A percentile compares a stretch with the other conserved stretches of the same genome.
Evolutionary conservation across 2,888 invertebrate genomes (phyloP).

Genomic region (Campaea margaritaria): DNA sequence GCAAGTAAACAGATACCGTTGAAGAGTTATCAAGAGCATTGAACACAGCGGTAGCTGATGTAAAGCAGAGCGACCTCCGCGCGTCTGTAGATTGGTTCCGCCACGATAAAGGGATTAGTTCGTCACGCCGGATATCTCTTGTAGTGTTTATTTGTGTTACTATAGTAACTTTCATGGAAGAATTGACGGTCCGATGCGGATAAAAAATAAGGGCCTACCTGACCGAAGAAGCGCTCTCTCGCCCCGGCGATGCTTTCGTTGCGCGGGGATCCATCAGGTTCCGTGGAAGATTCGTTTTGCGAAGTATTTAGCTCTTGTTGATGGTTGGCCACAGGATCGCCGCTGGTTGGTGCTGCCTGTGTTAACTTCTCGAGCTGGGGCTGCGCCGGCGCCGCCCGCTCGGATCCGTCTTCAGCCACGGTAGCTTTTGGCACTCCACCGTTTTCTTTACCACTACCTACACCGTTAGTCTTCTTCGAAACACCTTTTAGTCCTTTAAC

Average conservation of each 20-base stretch:
- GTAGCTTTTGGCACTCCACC: slow-evolving; percentile 66
- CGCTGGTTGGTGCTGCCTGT: slow-evolving; percentile 57
- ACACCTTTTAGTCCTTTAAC: slow-evolving; percentile 58
- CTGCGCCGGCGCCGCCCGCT: slow-evolving; percentile 67
- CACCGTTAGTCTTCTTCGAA: slow-evolving; percentile 72
- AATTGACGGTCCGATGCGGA: slow-evolving; percentile 27
- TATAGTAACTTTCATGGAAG: slow-evolving; percentile 46
- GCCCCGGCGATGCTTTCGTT: slow-evolving; percentile 75
- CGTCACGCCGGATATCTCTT: slow-evolving; percentile 60
- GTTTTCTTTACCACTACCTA: slow-evolving; percentile 68
- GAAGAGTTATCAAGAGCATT: slow-evolving; percentile 60
- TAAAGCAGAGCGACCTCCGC: slow-evolving; percentile 70
- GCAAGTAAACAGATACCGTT: slow-evolving; percentile 58
- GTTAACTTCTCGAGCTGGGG: slow-evolving; percentile 61
- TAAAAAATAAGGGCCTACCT: slow-evolving; percentile 58
- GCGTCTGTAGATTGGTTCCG: slow-evolving; percentile 65
- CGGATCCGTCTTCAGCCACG: slow-evolving; percentile 73
- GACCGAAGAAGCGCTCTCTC: slow-evolving; percentile 78
- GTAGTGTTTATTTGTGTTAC: slow-evolving; percentile 57
- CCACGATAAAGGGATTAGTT: slow-evolving; percentile 76
- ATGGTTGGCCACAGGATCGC: slow-evolving; percentile 43
- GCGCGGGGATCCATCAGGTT: slow-evolving; percentile 57
- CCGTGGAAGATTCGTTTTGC: slow-evolving; percentile 43
- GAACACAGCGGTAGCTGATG: slow-evolving; percentile 62
- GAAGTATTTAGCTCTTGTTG: slow-evolving; percentile 39